Percentiles rank a stretch among this genome's conserved stretches.
Conservation (phyloP, 2,797 vertebrate genomes). For the Pangasius krempfi region DNA sequence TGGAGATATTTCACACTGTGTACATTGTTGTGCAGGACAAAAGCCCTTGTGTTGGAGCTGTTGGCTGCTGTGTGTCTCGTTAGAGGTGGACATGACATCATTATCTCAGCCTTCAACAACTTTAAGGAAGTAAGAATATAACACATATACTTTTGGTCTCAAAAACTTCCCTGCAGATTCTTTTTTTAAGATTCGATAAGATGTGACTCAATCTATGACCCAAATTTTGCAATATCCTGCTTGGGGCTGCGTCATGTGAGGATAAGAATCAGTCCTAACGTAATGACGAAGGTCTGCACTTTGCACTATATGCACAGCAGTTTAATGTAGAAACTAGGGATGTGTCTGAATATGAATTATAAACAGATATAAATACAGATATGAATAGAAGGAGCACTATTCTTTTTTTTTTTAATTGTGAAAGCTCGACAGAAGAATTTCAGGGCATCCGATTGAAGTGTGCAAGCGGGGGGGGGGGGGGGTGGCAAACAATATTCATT, state of each 20-base stretch:
- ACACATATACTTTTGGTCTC: background rate
- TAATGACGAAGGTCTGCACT: background rate
- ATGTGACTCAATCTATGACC: background rate
- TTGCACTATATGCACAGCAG: background rate
- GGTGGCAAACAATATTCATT: background rate
- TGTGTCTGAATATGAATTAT: background rate
- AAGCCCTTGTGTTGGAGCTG: conserved; percentile 91
- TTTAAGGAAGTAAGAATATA: conserved; percentile 85
- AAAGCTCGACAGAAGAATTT: background rate
- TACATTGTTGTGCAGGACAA: conserved; percentile 76
- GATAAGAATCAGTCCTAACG: background rate
- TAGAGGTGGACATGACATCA: conserved; percentile 93
- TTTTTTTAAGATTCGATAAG: too few relatives aligned
- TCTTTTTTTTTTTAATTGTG: background rate
- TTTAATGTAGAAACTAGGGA: background rate
- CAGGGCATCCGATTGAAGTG: background rate
- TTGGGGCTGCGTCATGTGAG: background rate
- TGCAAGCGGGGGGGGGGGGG: too few relatives aligned
- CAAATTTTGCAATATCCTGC: conserved; percentile 2
- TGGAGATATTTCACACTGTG: background rate
- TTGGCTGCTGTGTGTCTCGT: conserved; percentile 93
- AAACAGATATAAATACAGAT: background rate
- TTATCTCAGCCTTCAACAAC: conserved; percentile 92
- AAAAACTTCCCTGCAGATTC: background rate
- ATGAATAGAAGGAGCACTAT: background rate